These are phyloP conservation scores for Lagocephalus sceleratus DNA, from an alignment of 2,797 vertebrate species.

Conservation along the genomic window DNA sequence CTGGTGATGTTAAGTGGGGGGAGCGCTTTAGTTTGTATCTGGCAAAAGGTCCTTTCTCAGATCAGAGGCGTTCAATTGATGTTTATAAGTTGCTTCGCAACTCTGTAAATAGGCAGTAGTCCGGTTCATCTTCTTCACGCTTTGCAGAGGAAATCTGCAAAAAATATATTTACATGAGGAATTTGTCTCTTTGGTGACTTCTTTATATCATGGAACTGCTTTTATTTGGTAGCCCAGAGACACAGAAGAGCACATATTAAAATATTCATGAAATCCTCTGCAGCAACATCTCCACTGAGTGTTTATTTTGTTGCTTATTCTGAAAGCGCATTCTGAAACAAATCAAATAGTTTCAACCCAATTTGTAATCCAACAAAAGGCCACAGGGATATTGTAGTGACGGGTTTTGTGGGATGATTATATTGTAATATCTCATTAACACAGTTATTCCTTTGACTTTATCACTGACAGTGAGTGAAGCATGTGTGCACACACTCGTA, in stretches of 20 bases:
- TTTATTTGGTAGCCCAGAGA: constrained; percentile 4
- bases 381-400: too few species aligned
- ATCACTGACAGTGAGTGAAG: constrained; percentile 19
- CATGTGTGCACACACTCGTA: constrained; percentile 5
- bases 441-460: neutral
- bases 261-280: neutral
- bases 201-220: neutral
- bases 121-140: neutral
- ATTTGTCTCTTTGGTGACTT: neutral
- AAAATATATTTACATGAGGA: neutral
- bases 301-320: neutral
- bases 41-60: neutral
- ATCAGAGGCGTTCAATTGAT: too few species aligned
- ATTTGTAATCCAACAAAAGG: neutral
- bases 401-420: neutral
- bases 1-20: neutral
- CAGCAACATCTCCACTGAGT: neutral
- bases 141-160: neutral
- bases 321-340: neutral
- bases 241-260: neutral
- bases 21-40: neutral
- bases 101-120: constrained; percentile 6
- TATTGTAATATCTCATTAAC: neutral
- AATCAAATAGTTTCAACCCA: neutral
- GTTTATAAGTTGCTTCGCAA: neutral